Evolutionary conservation across 2,888 invertebrate species (phyloP).

Genomic region (Thelaira solivaga): DNA sequence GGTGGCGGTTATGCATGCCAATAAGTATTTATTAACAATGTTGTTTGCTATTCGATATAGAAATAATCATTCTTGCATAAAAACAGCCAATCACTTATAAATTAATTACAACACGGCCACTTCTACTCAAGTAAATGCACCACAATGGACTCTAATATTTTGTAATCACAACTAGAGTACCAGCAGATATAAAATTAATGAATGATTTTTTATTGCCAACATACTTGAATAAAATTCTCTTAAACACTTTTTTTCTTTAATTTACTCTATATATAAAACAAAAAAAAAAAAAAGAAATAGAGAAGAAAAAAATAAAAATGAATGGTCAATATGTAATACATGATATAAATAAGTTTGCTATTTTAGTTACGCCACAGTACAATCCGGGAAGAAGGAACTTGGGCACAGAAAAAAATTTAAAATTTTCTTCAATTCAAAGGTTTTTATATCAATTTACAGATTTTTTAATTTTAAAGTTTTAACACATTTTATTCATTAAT

Average conservation of each 20-base stretch:
- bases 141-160: background rate
- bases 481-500: too few species aligned
- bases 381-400: too few species aligned
- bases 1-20: constrained; percentile 11
- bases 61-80: constrained; percentile 54
- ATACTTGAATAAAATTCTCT: constrained; percentile 42
- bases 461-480: too few species aligned
- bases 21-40: constrained; percentile 7
- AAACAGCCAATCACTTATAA: constrained; percentile 57
- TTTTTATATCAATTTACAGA: too few species aligned
- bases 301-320: too few species aligned
- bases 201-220: constrained; percentile 26
- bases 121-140: constrained; percentile 4
- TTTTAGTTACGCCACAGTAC: too few species aligned
- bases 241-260: background rate
- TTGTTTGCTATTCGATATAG: background rate
- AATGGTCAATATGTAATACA: constrained; percentile 47
- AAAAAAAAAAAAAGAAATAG: too few species aligned
- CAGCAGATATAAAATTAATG: background rate
- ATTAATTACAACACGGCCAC: constrained; percentile 49
- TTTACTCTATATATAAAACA: constrained; percentile 20
- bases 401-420: too few species aligned
- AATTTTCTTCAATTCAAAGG: too few species aligned
- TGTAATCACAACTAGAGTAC: too few species aligned
- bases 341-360: constrained; percentile 38